Base-by-base conservation (phyloP, 1,140 invertebrate species). In the Seison nebaliae region DNA sequence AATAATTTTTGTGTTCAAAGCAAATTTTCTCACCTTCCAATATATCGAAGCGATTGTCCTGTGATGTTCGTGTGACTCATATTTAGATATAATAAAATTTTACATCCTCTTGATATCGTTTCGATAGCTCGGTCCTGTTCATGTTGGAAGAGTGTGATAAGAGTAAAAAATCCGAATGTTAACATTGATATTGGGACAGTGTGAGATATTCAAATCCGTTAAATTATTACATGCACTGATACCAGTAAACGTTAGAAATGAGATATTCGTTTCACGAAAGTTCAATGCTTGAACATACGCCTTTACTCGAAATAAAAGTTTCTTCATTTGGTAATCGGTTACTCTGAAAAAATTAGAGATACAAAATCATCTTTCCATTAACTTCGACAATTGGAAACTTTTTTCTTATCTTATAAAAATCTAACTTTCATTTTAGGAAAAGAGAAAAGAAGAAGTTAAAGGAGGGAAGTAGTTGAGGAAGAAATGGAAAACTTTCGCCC, bases 171-270 rank as follows among this genome's bases (percentile, higher is more conserved):
- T 28, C 15, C 4, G 11, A 11, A 28, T 4, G 47, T 51, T 50
- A 40, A 59, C 57, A 46, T 53, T 53, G 2, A 60, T 20, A 15
- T 47, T 48, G n/a, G 36, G 36, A 42, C 54, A 58, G 31, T 57
- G 49, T 1, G 55, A 58, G 17, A 60, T 36, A 44, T 60, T 60
- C 12, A 60, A 47, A 39, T 60, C 57, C 46, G 59, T 56, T 8
- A 60, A 42, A 44, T 60, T 60, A 6, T 51, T 46, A 44, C 57
- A 60, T 23, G 54, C 51, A 40, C 55, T 56, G 30, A 60, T 47
- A 19, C 41, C 45, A 17, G 44, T 34, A 34, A 58, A 60, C 4
- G 53, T 14, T 14, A 2, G 23, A 28, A 24, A 22, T 16, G n/a
- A n/a, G n/a, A n/a, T n/a, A n/a, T n/a, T n/a, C n/a, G n/a, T n/a